These are phyloP conservation scores for Conchocele bisecta DNA, from an alignment of 2,888 invertebrate genomes.

Conservation along the genomic window DNA sequence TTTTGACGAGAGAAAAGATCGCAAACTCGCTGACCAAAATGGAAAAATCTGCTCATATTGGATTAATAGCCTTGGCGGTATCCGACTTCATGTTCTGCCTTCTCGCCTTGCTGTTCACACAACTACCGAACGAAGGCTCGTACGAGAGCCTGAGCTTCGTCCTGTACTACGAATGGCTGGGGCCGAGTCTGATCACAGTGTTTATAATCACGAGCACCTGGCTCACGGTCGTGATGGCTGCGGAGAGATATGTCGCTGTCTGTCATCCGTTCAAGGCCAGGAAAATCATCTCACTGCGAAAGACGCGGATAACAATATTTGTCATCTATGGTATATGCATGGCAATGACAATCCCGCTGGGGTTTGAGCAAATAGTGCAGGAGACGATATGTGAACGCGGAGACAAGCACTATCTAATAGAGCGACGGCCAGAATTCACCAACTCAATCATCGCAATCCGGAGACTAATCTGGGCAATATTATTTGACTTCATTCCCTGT, in stretches of 20 bases:
- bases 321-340: conserved; percentile 69
- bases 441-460: conserved; percentile 58
- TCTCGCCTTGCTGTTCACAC: conserved; percentile 74
- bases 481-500: conserved; percentile 79
- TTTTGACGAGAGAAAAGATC: conserved; percentile 76
- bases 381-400: conserved; percentile 55
- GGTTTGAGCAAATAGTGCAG: conserved; percentile 67
- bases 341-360: conserved; percentile 71
- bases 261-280: conserved; percentile 81
- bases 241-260: conserved; percentile 80
- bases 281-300: conserved; percentile 75
- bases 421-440: conserved; percentile 54
- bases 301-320: conserved; percentile 74
- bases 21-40: conserved; percentile 76
- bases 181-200: conserved; percentile 75
- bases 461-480: conserved; percentile 74
- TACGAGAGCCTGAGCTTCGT: conserved; percentile 61
- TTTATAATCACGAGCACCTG: conserved; percentile 80
- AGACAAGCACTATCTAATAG: conserved; percentile 53
- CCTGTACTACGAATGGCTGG: conserved; percentile 72
- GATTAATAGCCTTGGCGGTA: conserved; percentile 79
- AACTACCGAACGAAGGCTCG: conserved; percentile 57
- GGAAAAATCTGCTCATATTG: conserved; percentile 80
- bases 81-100: conserved; percentile 81
- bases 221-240: conserved; percentile 81